These are phyloP conservation scores for Mesembrinibis cayennensis DNA, from an alignment of 2,113 vertebrate genomes.

Conservation along the genomic window DNA sequence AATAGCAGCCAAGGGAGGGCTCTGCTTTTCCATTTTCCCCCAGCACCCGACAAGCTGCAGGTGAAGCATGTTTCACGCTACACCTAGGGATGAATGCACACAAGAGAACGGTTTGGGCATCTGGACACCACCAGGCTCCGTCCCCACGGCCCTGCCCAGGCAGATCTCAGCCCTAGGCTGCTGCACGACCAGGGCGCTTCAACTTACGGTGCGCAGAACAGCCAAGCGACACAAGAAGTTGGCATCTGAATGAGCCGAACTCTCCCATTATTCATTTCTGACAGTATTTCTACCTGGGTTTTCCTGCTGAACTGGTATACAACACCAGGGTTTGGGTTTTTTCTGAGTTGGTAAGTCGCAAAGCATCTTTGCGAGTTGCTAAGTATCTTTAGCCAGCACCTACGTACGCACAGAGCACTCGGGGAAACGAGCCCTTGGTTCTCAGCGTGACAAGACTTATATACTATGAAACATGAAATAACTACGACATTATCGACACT, in stretches of 20 bases:
- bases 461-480: background rate
- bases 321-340: background rate
- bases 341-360: background rate
- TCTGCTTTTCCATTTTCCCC: background rate
- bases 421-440: too few species aligned
- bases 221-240: background rate
- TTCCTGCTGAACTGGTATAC: background rate
- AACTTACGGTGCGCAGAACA: accelerated
- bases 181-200: background rate
- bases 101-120: background rate
- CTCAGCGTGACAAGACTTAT: background rate
- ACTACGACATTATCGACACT: accelerated
- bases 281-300: background rate
- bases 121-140: background rate
- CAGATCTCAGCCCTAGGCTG: background rate
- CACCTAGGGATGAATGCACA: accelerated
- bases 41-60: background rate
- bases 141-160: background rate
- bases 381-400: background rate
- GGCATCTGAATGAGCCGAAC: background rate
- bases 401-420: background rate
- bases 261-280: background rate
- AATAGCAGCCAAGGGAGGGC: background rate
- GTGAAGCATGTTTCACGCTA: background rate
- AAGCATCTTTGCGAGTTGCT: background rate